A percentile compares a stretch with the other conserved stretches of the same genome.
These are phyloP conservation scores for Caenorhabditis sp. DNA, from an alignment of 2,888 invertebrate genomes.

Conservation along the genomic window DNA sequence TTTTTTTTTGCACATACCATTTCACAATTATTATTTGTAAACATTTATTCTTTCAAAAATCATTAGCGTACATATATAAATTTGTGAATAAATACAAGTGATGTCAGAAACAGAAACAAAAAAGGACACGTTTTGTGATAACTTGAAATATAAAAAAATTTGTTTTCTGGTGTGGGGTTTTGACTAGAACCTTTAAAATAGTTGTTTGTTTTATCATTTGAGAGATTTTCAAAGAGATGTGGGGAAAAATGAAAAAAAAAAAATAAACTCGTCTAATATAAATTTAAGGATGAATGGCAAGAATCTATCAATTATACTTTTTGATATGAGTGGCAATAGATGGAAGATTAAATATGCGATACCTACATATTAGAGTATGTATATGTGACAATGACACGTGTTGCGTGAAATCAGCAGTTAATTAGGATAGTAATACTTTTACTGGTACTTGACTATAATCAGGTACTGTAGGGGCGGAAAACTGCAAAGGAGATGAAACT, in stretches of 20 bases:
- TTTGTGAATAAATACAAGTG: not conserved
- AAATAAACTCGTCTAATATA: no score
- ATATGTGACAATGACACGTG: not conserved
- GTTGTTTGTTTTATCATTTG: not conserved
- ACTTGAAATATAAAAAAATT: not conserved
- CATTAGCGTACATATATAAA: not conserved
- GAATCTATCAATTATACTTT: not conserved
- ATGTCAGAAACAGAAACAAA: not conserved
- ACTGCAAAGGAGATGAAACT: conserved; percentile 14
- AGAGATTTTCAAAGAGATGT: not conserved
- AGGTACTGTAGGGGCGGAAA: conserved; percentile 40
- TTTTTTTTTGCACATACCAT: not conserved
- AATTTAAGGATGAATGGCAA: not conserved
- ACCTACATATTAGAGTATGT: not conserved
- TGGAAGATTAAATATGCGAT: not conserved
- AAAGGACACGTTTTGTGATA: not conserved
- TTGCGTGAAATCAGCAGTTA: not conserved
- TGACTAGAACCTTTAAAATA: not conserved
- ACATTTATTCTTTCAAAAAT: not conserved
- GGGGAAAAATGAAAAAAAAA: not conserved
- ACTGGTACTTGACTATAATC: conserved; percentile 46
- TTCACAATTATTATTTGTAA: not conserved
- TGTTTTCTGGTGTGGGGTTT: not conserved
- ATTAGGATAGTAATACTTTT: conserved; percentile 54
- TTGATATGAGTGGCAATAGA: not conserved